These are phyloP conservation scores for Watsonalla binaria DNA, from an alignment of 2,888 invertebrate genomes.

Conservation along the genomic window DNA sequence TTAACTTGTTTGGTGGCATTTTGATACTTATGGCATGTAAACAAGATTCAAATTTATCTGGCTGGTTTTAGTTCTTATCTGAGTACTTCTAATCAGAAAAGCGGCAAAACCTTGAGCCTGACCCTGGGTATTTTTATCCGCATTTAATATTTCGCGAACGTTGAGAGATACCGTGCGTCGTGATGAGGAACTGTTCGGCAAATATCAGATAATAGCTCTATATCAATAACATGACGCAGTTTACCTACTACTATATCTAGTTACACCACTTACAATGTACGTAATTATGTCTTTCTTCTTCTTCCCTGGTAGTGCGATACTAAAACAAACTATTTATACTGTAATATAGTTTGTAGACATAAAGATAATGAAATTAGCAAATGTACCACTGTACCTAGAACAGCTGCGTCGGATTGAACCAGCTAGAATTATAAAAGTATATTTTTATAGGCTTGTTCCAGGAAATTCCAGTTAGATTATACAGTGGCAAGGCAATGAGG, in stretches of 20 bases:
- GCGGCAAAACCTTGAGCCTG: slow-evolving; percentile 71
- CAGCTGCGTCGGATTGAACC: no score
- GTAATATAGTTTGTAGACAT: no score
- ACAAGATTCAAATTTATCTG: slow-evolving; percentile 43
- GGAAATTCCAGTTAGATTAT: not conserved
- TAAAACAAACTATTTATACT: no score
- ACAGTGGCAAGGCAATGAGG: slow-evolving; percentile 7
- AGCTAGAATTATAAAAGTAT: not conserved
- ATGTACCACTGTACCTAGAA: no score
- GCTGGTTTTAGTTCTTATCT: slow-evolving; percentile 51
- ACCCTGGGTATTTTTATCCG: slow-evolving; percentile 76
- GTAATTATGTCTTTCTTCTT: no score
- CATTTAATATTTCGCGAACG: slow-evolving; percentile 64
- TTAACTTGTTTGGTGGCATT: slow-evolving; percentile 18
- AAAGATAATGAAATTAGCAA: no score
- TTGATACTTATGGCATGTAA: slow-evolving; percentile 31
- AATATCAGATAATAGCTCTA: slow-evolving; percentile 27
- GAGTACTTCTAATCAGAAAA: slow-evolving; percentile 70
- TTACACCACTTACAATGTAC: not conserved
- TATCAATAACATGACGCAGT: slow-evolving; percentile 25
- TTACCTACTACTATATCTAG: slow-evolving; percentile 13
- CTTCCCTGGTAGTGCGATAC: no score
- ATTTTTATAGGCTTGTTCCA: not conserved
- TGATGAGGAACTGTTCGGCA: slow-evolving; percentile 48
- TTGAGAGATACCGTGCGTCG: slow-evolving; percentile 49